Percentiles rank a stretch among this genome's conserved stretches.
Conservation (phyloP, 2,888 invertebrate genomes). For the Limnephilus marmoratus region DNA sequence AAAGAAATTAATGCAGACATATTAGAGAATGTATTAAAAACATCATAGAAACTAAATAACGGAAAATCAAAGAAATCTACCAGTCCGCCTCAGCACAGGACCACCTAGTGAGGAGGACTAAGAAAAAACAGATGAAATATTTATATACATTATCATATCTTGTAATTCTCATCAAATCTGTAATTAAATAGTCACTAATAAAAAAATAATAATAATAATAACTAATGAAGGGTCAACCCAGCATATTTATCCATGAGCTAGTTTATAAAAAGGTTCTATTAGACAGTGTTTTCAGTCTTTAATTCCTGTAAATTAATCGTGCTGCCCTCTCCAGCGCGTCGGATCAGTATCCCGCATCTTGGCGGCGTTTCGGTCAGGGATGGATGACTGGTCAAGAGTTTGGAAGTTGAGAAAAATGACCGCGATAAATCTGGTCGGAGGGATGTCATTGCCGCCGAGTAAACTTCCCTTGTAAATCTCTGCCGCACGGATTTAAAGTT, state of each 20-base stretch:
- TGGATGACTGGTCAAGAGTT: background rate
- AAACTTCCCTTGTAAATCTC: conserved; percentile 2
- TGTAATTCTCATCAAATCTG: too few species aligned
- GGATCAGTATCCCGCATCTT: background rate
- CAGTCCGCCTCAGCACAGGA: too few species aligned
- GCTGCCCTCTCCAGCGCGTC: background rate
- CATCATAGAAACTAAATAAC: too few species aligned
- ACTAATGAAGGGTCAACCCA: background rate
- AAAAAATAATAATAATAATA: too few species aligned
- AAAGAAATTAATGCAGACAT: too few species aligned
- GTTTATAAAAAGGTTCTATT: background rate
- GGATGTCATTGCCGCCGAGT: background rate
- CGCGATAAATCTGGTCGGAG: conserved; percentile 2
- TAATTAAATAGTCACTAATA: too few species aligned
- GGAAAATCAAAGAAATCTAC: too few species aligned
- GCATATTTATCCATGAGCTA: background rate
- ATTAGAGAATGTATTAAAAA: too few species aligned
- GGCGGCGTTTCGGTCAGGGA: background rate
- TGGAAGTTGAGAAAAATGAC: conserved; percentile 2
- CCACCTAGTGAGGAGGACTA: too few species aligned
- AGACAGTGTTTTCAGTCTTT: background rate
- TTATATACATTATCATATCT: too few species aligned
- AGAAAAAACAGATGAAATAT: too few species aligned
- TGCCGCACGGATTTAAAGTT: background rate
- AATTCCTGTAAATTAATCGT: background rate